Evolutionary conservation across 2,888 invertebrate species (phyloP), one percentile per base, ranked within the genome.

Genomic region (Gymnoscelis rufifasciata): DNA sequence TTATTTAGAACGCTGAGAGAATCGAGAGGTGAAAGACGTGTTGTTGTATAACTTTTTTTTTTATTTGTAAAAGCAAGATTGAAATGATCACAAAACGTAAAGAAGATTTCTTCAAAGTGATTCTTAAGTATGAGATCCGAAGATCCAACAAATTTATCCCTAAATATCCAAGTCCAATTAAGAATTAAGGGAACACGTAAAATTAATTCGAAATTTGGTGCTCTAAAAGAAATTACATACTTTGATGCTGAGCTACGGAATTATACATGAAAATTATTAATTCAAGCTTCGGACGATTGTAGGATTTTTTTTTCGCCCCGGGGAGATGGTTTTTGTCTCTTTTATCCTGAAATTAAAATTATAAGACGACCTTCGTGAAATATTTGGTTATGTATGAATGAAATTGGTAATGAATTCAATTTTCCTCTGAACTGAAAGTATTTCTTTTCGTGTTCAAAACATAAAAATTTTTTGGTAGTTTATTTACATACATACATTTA

Each of bases 221-320:
- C 54, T 57, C 60, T 62, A 64, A 68, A 68, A 62, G 60, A 56
- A 57, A 66, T 56, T 58, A 58, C 59, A 57, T 59, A 60, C 71
- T 68, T 69, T 66, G 62, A 63, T 61, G 66, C 60, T 57, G 68
- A 72, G 47, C 46, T 44, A 39, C 56, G 60, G 63, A 69, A 68
- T 66, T 66, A 69, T 66, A 69, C 63, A 64, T 64, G 54, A 66
- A 72, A 35, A 71, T 70, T 71, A 75, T 77, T 71, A 64, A 73
- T 72, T 55, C 66, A 62, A 66, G 66, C 62, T 60, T 57, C 65
- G 53, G 51, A 53, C 54, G 58, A 63, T 63, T 59, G 60, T 65
- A 64, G 62, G 58, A 59, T 53, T 68, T 64, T 66, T 64, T 67
- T 29, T n/a, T 19, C 31, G 51, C 58, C 61, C 56, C 38, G 13